A percentile compares a stretch with the other conserved stretches of the same genome.
Conservation (phyloP, 2,888 invertebrate genomes). For the Macrosiphum euphorbiae region DNA sequence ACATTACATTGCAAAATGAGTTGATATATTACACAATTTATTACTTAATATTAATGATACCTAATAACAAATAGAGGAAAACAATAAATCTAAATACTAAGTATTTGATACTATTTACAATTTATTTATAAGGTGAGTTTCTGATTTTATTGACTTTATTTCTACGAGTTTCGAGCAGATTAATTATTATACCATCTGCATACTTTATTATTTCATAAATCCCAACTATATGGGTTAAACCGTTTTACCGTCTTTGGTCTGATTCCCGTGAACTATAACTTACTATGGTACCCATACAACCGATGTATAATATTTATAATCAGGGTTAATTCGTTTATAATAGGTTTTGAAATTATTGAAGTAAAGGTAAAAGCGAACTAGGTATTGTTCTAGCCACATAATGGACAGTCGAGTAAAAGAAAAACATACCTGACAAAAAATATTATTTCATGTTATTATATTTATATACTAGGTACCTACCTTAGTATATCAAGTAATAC, state of each 20-base stretch:
- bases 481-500: neutral
- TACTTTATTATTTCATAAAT: neutral
- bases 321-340: neutral
- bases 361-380: neutral
- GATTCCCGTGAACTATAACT: neutral
- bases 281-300: neutral
- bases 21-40: too few relatives aligned
- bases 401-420: neutral
- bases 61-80: too few relatives aligned
- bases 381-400: neutral
- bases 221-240: neutral
- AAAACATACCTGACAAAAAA: neutral
- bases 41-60: too few relatives aligned
- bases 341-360: neutral
- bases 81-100: too few relatives aligned
- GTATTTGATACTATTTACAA: too few relatives aligned
- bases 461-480: neutral
- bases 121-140: too few relatives aligned
- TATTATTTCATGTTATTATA: neutral
- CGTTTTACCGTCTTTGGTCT: neutral
- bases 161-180: neutral
- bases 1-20: too few relatives aligned
- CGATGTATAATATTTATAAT: neutral
- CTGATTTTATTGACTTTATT: too few relatives aligned
- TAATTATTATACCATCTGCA: neutral